Evolutionary conservation across 2,113 vertebrate genomes (phyloP), one percentile per base, ranked within the genome.

Genomic region (Myrmecobius fasciatus): DNA sequence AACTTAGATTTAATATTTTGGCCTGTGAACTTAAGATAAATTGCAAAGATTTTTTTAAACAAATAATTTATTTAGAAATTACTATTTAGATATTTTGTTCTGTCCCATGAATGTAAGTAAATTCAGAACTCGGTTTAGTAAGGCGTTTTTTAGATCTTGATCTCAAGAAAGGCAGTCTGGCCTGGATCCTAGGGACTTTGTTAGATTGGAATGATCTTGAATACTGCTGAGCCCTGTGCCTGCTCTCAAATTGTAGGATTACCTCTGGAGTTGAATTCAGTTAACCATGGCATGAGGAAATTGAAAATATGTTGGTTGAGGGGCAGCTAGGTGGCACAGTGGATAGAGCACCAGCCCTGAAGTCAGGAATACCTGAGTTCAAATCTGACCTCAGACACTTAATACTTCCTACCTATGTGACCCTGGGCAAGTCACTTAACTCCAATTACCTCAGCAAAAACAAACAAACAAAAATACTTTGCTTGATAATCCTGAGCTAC

Each of bases 1-100:
- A 93, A 96, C 51, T 67, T 96, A 75, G 97, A 96, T 92, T 91
- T 96, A 88, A 94, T 97, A 89, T 96, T 96, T 97, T 97, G 26
- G 91, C 90, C 53, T 92, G n/a, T 88, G 90, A 94, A 95, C 94
- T 83, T 51, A 92, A 20, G 88, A 5, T 49, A 92, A 97, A 60
- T 25, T 90, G 22, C 88, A 91, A 88, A 0, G 0, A 24, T 83
- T 91, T 90, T 75, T 31, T 91, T 9, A 56, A 43, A 89, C 92
- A 60, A 22, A 36, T 91, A 95, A 91, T 67, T 94, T 93, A 43
- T 91, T 60, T 91, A 92, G 89, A 36, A 54, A 24, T 51, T 91
- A 75, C 22, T 90, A 1, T 36, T 47, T 17, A 67, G 36, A 6
- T 49, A 90, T 95, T 43, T 47, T 94, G 31, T 3, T n/a, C 94